phyloP scores from a whole-genome alignment of 2,888 invertebrate genomes.

The Ferdinandea cuprea region DNA sequence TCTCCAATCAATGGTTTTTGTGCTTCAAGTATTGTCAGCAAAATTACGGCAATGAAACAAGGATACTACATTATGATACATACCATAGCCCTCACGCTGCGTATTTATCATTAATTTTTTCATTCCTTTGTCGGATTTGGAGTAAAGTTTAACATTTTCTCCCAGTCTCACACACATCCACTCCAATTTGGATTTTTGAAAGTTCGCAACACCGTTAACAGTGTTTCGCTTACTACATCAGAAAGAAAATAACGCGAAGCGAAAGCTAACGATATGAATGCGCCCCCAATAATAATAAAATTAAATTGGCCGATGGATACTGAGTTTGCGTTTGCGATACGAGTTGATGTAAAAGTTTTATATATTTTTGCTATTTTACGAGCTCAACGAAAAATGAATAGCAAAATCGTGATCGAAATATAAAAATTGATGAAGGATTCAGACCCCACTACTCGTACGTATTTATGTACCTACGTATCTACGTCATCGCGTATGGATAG shows the following conservation, averaged over 20 bases:
- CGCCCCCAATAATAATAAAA: constrained; percentile 73
- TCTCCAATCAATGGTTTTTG: constrained; percentile 62
- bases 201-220: constrained; percentile 49
- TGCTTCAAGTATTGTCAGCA: constrained; percentile 39
- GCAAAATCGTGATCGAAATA: constrained; percentile 72
- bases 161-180: background rate
- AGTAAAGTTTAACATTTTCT: background rate
- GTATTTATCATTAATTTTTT: constrained; percentile 44
- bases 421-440: constrained; percentile 48
- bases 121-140: constrained; percentile 12
- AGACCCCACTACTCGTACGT: background rate
- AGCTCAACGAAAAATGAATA: constrained; percentile 72
- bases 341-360: constrained; percentile 67
- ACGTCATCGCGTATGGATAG: constrained; percentile 3
- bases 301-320: constrained; percentile 70
- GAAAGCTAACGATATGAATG: constrained; percentile 67
- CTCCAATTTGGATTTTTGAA: constrained; percentile 53
- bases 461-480: too few species aligned
- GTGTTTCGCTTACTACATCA: constrained; percentile 54
- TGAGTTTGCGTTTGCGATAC: constrained; percentile 51
- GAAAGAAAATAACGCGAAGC: constrained; percentile 58
- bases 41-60: constrained; percentile 44
- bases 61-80: constrained; percentile 21
- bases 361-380: constrained; percentile 69
- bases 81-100: constrained; percentile 14